A percentile compares a stretch with the other conserved stretches of the same genome.
Evolutionary conservation across 2,888 invertebrate genomes (phyloP).

Genomic region (Ennomos erosarius): DNA sequence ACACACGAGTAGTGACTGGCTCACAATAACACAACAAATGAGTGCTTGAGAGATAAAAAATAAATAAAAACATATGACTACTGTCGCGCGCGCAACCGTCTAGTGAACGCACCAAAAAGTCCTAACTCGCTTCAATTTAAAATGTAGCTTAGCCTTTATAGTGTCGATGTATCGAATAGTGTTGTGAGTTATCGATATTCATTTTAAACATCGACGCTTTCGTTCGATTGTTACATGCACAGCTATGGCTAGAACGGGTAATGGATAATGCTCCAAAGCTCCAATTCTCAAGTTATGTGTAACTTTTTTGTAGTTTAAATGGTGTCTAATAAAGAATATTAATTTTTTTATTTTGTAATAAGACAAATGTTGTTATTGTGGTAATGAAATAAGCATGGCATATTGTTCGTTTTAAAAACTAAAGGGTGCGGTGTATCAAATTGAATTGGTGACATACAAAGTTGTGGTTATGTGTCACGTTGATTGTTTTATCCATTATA

Average conservation of each 20-base stretch:
- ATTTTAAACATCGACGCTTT: conserved; percentile 54
- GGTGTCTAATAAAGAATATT: too few relatives aligned
- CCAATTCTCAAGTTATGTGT: too few relatives aligned
- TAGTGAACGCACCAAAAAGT: conserved; percentile 10
- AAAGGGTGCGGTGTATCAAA: conserved; percentile 50
- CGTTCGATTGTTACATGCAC: conserved; percentile 39
- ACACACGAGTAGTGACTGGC: conserved; percentile 54
- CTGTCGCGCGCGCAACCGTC: conserved; percentile 50
- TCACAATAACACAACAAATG: conserved; percentile 63
- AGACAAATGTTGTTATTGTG: conserved; percentile 38
- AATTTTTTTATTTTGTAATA: too few relatives aligned
- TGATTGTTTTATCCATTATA: too few relatives aligned
- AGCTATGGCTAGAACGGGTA: conserved; percentile 40
- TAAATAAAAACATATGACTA: conserved; percentile 44
- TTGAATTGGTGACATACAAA: too few relatives aligned
- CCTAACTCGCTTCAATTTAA: conserved; percentile 20
- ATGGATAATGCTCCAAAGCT: too few relatives aligned
- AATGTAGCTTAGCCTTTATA: conserved; percentile 4
- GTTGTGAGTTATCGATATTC: conserved; percentile 40
- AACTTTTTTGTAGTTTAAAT: too few relatives aligned
- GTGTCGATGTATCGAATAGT: conserved; percentile 22
- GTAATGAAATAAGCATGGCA: conserved; percentile 47
- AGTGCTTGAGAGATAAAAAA: conserved; percentile 52
- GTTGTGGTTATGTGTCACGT: too few relatives aligned
- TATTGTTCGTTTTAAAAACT: conserved; percentile 57